Percentiles rank a stretch among this genome's conserved stretches.
Conservation (phyloP, 37 sponge, comb jelly and placozoan species). For the Ephydatia muelleri region DNA sequence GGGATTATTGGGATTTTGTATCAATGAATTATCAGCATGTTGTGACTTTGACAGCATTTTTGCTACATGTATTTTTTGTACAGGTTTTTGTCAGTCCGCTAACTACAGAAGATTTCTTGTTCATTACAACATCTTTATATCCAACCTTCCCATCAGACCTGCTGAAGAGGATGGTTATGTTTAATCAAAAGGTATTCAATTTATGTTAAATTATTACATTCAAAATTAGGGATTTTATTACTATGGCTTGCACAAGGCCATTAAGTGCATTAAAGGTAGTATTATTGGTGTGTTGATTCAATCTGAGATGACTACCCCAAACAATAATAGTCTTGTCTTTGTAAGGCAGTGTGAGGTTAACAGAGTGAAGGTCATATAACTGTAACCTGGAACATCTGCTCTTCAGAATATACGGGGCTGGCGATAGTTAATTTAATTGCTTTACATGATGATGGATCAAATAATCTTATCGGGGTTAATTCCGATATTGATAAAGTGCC, state of each 20-base stretch:
- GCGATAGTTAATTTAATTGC: slow-evolving; percentile 55
- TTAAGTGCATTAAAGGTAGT: not conserved
- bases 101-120: slow-evolving; percentile 64
- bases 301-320: too few species aligned
- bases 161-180: slow-evolving; percentile 73
- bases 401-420: too few species aligned
- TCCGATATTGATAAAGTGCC: slow-evolving; percentile 68
- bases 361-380: too few species aligned
- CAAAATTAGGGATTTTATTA: too few species aligned
- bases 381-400: too few species aligned
- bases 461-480: slow-evolving; percentile 65
- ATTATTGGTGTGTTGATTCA: not conserved
- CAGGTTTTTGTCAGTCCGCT: slow-evolving; percentile 88
- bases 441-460: slow-evolving; percentile 68
- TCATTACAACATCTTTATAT: slow-evolving; percentile 63
- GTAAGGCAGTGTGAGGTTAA: too few species aligned
- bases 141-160: slow-evolving; percentile 37
- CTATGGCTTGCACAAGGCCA: too few species aligned
- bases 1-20: not conserved
- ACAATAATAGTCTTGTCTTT: too few species aligned
- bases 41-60: not conserved
- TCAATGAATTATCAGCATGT: not conserved
- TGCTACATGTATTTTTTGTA: slow-evolving; percentile 1
- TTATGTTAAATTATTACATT: not conserved
- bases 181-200: slow-evolving; percentile 68